A percentile compares a stretch with the other conserved stretches of the same genome.
These are phyloP conservation scores for Apteryx owenii DNA, from an alignment of 2,113 vertebrate species.

Conservation along the genomic window DNA sequence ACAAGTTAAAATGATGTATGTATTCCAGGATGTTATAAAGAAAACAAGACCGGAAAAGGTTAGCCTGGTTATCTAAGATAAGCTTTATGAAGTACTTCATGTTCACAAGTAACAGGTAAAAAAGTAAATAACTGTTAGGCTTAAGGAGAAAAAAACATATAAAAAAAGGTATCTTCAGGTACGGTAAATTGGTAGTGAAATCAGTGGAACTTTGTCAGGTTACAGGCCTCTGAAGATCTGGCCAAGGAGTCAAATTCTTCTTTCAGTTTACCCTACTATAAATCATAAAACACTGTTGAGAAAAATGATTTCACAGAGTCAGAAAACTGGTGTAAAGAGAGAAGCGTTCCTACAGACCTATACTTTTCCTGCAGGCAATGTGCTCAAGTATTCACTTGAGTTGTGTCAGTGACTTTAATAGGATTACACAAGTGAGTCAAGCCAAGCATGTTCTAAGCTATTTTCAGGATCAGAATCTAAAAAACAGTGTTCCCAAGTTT, in stretches of 20 bases:
- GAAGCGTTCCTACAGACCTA: background rate
- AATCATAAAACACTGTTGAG: background rate
- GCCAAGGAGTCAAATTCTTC: background rate
- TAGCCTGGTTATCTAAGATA: background rate
- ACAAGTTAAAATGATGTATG: background rate
- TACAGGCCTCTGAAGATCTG: background rate
- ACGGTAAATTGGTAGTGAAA: background rate
- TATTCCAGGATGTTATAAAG: background rate
- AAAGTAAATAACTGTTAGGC: background rate
- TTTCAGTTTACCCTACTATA: background rate
- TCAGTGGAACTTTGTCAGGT: background rate
- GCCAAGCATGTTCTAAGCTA: background rate
- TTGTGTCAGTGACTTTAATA: background rate
- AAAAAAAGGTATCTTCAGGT: background rate
- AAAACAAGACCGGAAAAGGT: accelerated
- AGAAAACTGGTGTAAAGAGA: background rate
- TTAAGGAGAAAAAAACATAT: background rate
- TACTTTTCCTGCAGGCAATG: background rate
- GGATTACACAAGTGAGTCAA: background rate
- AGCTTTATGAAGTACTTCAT: background rate
- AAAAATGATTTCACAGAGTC: background rate
- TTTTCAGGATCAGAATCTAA: background rate
- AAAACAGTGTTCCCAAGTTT: background rate
- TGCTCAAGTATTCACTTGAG: background rate
- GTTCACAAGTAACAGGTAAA: background rate